Conservation (phyloP, 2,113 vertebrate genomes). For the Rhinichthys klamathensis region DNA sequence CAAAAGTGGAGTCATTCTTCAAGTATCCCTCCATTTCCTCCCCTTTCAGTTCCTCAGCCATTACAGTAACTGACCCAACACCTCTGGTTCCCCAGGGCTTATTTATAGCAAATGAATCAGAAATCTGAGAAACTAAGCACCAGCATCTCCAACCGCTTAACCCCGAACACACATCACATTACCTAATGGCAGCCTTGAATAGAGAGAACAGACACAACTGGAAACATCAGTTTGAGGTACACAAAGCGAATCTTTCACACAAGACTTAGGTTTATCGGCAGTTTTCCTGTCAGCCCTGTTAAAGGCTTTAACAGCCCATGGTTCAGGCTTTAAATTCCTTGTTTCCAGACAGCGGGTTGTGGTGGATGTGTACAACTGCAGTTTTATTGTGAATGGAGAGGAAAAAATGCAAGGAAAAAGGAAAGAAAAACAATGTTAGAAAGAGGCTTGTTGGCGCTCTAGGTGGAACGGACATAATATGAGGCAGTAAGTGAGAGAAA, state of each 20-base stretch:
- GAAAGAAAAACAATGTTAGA: constrained; percentile 44
- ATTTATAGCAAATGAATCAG: constrained; percentile 62
- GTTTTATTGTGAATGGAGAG: constrained; percentile 49
- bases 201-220: constrained; percentile 11
- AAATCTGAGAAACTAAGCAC: constrained; percentile 55
- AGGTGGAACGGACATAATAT: constrained; percentile 30
- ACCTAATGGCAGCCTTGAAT: background rate
- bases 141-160: constrained; percentile 47
- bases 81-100: constrained; percentile 68
- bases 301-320: constrained; percentile 44
- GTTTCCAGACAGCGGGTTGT: constrained; percentile 41
- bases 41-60: constrained; percentile 51
- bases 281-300: constrained; percentile 49
- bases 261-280: constrained; percentile 37
- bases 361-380: constrained; percentile 49
- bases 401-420: constrained; percentile 41
- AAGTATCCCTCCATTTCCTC: constrained; percentile 71
- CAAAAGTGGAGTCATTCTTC: constrained; percentile 70
- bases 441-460: constrained; percentile 23
- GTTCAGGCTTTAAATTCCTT: constrained; percentile 29
- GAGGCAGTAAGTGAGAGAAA: constrained; percentile 24
- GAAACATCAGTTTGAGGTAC: constrained; percentile 19
- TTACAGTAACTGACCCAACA: constrained; percentile 76
- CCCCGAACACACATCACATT: constrained; percentile 17
- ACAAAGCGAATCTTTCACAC: constrained; percentile 24